A percentile compares a stretch with the other conserved stretches of the same genome.
phyloP scores from a whole-genome alignment of 2,797 vertebrate genomes.

The Xenopus petersii region DNA sequence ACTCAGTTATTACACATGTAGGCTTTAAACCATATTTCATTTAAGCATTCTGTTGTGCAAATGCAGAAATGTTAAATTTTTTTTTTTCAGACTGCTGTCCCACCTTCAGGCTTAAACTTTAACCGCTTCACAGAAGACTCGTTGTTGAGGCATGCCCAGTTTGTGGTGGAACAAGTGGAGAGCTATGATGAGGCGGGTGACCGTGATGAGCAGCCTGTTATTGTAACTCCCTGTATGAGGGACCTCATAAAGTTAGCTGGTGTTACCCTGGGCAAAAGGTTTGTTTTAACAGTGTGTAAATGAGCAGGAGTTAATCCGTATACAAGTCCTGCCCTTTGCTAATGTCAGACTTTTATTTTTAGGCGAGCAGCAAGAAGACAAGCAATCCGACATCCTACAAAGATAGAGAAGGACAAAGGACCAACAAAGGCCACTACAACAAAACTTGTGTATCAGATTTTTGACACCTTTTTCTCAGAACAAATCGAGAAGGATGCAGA shows the following conservation, averaged over 20 bases:
- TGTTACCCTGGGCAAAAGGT: slow-evolving; percentile 94
- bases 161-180: slow-evolving; percentile 95
- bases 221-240: slow-evolving; percentile 93
- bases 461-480: slow-evolving; percentile 95
- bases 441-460: slow-evolving; percentile 90
- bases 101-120: slow-evolving; percentile 86
- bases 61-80: too few species aligned
- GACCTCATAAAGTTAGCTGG: slow-evolving; percentile 93
- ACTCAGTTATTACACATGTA: too few species aligned
- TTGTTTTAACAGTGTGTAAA: not conserved
- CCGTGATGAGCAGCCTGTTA: slow-evolving; percentile 88
- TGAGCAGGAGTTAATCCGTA: too few species aligned
- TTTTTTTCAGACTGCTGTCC: slow-evolving; percentile 82
- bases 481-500: slow-evolving; percentile 94
- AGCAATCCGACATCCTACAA: slow-evolving; percentile 85
- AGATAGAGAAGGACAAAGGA: slow-evolving; percentile 90
- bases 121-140: slow-evolving; percentile 97
- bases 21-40: too few species aligned
- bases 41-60: too few species aligned
- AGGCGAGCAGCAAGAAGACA: slow-evolving; percentile 88
- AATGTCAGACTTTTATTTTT: slow-evolving; percentile 10
- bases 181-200: slow-evolving; percentile 95
- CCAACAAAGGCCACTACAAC: slow-evolving; percentile 96
- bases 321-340: too few species aligned
- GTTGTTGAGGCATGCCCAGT: slow-evolving; percentile 91